phyloP scores from a whole-genome alignment of 1,140 invertebrate species.

The Zaprionus africanus region DNA sequence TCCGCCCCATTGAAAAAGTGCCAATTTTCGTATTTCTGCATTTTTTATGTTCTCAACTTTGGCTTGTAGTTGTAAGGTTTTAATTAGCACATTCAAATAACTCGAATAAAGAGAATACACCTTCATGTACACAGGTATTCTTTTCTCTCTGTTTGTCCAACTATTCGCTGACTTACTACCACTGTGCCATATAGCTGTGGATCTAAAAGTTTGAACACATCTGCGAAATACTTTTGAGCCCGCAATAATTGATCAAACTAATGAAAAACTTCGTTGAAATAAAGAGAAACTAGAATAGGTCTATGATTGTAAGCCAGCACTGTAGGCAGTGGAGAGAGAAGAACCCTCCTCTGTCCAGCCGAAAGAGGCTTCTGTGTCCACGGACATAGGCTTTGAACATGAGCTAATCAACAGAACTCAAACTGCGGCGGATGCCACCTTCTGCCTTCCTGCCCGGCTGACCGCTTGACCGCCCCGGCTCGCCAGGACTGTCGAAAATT shows the following conservation, averaged over 20 bases:
- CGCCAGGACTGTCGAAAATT: constrained; percentile 66
- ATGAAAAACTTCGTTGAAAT: background rate
- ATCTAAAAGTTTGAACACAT: constrained; percentile 32
- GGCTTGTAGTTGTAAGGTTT: constrained; percentile 56
- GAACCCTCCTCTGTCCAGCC: background rate
- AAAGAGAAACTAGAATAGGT: background rate
- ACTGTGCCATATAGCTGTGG: constrained; percentile 3
- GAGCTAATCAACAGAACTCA: constrained; percentile 71
- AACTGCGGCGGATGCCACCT: constrained; percentile 39
- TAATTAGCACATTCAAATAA: constrained; percentile 64
- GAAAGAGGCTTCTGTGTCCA: constrained; percentile 1
- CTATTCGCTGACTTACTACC: constrained; percentile 5
- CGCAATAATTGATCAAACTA: constrained; percentile 6
- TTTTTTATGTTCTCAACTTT: constrained; percentile 67
- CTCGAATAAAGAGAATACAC: constrained; percentile 27
- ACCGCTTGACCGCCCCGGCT: background rate
- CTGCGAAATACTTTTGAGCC: background rate
- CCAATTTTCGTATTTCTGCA: constrained; percentile 48
- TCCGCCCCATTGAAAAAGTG: constrained; percentile 63
- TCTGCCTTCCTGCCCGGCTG: background rate
- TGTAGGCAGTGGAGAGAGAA: background rate
- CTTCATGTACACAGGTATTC: constrained; percentile 4
- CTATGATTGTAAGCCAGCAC: background rate
- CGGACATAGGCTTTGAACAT: constrained; percentile 57
- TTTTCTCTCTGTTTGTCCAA: background rate